Percentiles rank a stretch among this genome's conserved stretches.
Evolutionary conservation across 2,113 vertebrate species (phyloP).

Genomic region (Labeo rohita): DNA sequence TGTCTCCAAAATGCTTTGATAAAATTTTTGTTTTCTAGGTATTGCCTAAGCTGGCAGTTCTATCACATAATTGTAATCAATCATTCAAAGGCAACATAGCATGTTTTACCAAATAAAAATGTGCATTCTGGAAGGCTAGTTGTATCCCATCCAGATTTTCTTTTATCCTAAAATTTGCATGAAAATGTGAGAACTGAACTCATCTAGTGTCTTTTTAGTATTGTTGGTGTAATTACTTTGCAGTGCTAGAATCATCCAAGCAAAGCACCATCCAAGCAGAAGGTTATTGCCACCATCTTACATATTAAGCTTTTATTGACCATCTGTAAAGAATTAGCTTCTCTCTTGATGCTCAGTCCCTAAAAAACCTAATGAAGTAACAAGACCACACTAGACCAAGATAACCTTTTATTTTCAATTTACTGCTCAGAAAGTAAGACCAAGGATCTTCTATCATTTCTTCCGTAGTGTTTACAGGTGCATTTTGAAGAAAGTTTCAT

Average conservation of each 20-base stretch:
- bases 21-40: no score
- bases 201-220: background rate
- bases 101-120: background rate
- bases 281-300: background rate
- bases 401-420: constrained; percentile 6
- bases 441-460: background rate
- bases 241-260: background rate
- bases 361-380: background rate
- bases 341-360: background rate
- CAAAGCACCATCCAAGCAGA: constrained; percentile 14
- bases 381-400: background rate
- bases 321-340: background rate
- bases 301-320: background rate
- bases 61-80: background rate
- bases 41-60: no score
- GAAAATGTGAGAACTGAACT: background rate
- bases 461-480: background rate
- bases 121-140: background rate
- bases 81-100: background rate
- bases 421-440: background rate
- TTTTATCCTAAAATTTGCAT: background rate
- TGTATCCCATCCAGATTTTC: background rate
- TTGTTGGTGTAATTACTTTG: background rate
- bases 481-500: background rate
- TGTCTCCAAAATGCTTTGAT: no score